Evolutionary conservation across 2,888 invertebrate species (phyloP).

Genomic region (Metacarcinus magister): DNA sequence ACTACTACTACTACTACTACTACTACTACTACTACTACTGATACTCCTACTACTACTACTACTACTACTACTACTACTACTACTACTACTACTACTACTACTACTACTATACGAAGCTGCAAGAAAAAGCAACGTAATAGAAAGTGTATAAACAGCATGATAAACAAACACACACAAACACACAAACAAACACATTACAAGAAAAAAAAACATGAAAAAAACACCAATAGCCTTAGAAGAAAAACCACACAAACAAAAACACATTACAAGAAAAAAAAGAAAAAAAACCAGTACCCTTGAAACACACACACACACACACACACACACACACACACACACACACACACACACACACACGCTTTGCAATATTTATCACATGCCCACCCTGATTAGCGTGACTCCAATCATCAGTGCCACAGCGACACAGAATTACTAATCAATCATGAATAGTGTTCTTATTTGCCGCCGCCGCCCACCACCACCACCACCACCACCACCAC

Average conservation of each 20-base stretch:
- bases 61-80: not conserved
- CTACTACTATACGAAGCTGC: not conserved
- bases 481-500: too few species aligned
- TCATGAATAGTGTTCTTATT: slow-evolving; percentile 33
- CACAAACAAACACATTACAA: not conserved
- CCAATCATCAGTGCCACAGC: slow-evolving; percentile 11
- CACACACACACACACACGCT: too few species aligned
- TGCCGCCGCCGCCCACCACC: slow-evolving; percentile 1
- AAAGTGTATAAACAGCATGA: too few species aligned
- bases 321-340: not conserved
- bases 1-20: not conserved
- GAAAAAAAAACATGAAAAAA: too few species aligned
- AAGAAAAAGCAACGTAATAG: too few species aligned
- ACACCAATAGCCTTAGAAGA: too few species aligned
- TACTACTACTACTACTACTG: not conserved
- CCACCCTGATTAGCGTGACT: not conserved
- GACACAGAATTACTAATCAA: slow-evolving; percentile 41
- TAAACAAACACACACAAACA: not conserved
- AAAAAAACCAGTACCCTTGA: not conserved
- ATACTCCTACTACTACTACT: not conserved
- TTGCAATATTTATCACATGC: not conserved
- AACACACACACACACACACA: not conserved
- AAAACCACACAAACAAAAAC: too few species aligned
- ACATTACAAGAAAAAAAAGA: not conserved
- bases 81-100: not conserved